Evolutionary conservation across 2,113 vertebrate genomes (phyloP).

Genomic region (Pygoscelis adeliae): DNA sequence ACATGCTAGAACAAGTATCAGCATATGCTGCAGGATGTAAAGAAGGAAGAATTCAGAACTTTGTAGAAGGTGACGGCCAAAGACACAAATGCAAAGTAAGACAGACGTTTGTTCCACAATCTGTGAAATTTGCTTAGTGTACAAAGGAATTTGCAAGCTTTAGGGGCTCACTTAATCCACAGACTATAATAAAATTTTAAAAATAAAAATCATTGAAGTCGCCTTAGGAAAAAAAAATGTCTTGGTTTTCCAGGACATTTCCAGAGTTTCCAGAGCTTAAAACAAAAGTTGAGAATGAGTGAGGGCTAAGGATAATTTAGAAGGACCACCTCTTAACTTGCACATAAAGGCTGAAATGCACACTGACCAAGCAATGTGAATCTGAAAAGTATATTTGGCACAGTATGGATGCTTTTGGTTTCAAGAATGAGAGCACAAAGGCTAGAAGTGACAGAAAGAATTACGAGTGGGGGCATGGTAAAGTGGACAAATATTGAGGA

Average conservation of each 20-base stretch:
- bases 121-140: neutral
- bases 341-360: neutral
- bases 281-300: neutral
- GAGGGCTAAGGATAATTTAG: neutral
- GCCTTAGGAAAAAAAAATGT: neutral
- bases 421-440: neutral
- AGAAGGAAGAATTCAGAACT: neutral
- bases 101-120: neutral
- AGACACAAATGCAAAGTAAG: neutral
- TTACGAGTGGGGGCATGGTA: neutral
- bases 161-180: neutral
- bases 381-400: neutral
- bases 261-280: neutral
- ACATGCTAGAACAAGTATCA: neutral
- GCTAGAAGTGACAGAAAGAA: neutral
- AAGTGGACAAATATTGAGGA: neutral
- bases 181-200: neutral
- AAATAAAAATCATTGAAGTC: neutral
- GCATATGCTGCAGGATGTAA: neutral
- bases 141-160: neutral
- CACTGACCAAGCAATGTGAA: neutral
- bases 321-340: neutral
- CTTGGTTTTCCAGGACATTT: neutral
- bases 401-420: neutral
- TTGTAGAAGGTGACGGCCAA: neutral